Conservation (phyloP, 2,113 vertebrate genomes). For the Corythornis cristatus region DNA sequence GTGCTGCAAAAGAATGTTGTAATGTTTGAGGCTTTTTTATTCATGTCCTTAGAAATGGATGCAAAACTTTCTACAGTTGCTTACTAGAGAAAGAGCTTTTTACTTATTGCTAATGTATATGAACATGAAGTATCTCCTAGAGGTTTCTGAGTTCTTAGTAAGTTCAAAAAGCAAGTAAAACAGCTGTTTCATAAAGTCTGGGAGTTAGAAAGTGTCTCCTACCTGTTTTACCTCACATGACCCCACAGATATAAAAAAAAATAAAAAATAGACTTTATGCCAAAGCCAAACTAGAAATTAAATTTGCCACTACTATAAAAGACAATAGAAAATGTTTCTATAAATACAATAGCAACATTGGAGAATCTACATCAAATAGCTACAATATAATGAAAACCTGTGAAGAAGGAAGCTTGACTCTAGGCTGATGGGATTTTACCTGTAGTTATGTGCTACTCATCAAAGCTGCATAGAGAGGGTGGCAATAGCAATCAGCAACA, state of each 20-base stretch:
- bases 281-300: no score
- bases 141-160: background rate
- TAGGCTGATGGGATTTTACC: background rate
- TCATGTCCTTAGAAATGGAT: background rate
- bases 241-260: background rate
- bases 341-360: no score
- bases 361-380: no score
- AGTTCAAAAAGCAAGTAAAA: background rate
- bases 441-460: background rate
- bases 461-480: background rate
- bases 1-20: background rate
- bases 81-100: background rate
- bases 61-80: background rate
- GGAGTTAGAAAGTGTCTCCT: background rate
- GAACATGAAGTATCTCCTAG: background rate
- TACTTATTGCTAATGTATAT: background rate
- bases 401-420: background rate
- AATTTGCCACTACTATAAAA: no score
- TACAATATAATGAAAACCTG: background rate
- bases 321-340: no score
- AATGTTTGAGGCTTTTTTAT: background rate
- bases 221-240: background rate
- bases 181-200: background rate
- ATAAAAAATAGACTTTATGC: no score
- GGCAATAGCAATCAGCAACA: no score